Evolutionary conservation across 2,888 invertebrate genomes (phyloP), one percentile per base, ranked within the genome.

Genomic region (Nephrocerus scutellatus): DNA sequence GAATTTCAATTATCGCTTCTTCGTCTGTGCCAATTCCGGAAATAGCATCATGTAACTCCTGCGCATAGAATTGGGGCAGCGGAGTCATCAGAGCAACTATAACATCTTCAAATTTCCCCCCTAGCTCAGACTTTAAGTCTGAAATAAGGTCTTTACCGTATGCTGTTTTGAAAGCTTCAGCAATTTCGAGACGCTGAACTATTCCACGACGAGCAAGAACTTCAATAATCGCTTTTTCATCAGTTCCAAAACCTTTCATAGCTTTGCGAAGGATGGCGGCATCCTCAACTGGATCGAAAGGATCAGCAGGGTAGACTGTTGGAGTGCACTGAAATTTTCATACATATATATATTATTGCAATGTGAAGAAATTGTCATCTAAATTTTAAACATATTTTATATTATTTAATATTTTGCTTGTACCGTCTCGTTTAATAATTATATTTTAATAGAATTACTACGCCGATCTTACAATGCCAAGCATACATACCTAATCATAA

Each of bases 161-260:
- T 55, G 84, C 76, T 19, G 90, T 87, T 71, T 96, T 96, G 73
- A 84, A 97, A 15, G 84, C 82, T 64, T 85, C 84, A 29, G 87
- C 82, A 58, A 97, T 89, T 69, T 92, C 85, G 52, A 91, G 74
- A 45, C 96, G 79, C 68, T 96, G 95, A 5, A 82, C 83, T 63
- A 91, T 90, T 45, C 88, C 88, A 47, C 95, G 79, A 50, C 83
- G 82, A 39, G 87, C 86, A 26, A 96, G 74, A 6, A 95, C 81
- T 59, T 89, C 86, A 56, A 91, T 90, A 65, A 95, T 88, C 43
- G 89, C 81, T 59, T 84, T 84, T 66, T 93, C 92, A 61, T 93
- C 88, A 21, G 91, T 90, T 39, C 92, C 89, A 56, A 91, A 81
- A 39, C 90, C 91, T 66, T 91, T 91, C 90, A 92, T 90, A 14